Percentiles rank a stretch among this genome's conserved stretches.
Evolutionary conservation across 2,797 vertebrate genomes (phyloP).

Genomic region (Rhabdophis nuchalis): DNA sequence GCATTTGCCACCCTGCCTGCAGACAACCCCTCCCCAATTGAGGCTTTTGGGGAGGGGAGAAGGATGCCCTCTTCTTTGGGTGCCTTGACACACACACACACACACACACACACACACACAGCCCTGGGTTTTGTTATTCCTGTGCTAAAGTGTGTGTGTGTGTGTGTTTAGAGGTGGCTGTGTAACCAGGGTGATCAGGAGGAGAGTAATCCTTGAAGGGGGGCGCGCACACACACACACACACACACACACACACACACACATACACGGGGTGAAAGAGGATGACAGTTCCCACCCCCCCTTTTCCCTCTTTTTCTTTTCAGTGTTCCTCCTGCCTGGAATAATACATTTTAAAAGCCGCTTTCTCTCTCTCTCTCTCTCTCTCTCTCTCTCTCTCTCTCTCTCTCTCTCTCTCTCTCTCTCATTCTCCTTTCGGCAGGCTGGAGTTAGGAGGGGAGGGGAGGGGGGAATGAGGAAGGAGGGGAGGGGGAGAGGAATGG

Average conservation of each 20-base stretch:
- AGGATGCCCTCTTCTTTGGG: slow-evolving; percentile 25
- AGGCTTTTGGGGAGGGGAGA: background rate
- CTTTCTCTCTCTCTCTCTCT: slow-evolving; percentile 72
- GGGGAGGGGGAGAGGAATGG: slow-evolving; percentile 42
- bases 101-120: background rate
- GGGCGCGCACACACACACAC: background rate
- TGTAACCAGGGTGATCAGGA: slow-evolving; percentile 54
- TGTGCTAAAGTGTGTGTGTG: background rate
- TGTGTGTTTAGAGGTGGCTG: background rate
- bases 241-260: background rate
- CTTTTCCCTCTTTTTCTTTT: slow-evolving; percentile 40
- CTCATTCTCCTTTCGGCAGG: slow-evolving; percentile 44
- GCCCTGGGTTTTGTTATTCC: background rate
- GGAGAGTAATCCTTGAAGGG: slow-evolving; percentile 37
- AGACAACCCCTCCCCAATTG: background rate
- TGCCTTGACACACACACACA: background rate
- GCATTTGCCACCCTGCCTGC: background rate
- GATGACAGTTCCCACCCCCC: slow-evolving; percentile 12
- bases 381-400: slow-evolving; percentile 30
- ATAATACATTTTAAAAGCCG: slow-evolving; percentile 70
- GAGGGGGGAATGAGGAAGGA: background rate
- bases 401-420: slow-evolving; percentile 3
- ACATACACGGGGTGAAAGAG: background rate
- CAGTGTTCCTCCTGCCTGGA: slow-evolving; percentile 26
- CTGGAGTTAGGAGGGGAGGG: slow-evolving; percentile 44